Base-by-base conservation (phyloP, 2,888 invertebrate species). In the Leptinotarsa rubiginosa region DNA sequence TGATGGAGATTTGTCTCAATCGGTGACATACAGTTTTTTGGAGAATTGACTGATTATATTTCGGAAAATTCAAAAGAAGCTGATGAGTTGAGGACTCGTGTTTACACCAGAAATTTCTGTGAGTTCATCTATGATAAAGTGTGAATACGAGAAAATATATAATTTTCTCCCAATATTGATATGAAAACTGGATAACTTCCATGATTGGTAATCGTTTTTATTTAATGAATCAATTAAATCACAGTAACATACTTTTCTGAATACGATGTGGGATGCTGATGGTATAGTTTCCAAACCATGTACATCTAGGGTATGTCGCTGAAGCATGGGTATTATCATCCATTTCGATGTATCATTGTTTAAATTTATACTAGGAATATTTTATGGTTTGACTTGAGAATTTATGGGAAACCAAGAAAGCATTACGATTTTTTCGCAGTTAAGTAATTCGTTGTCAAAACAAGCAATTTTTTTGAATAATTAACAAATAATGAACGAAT, bases 401-500 rank as follows among this genome's bases (percentile, higher is more conserved):
- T 56, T 56, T 56, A 22, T 20, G 22, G 25, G 3, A 13, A 22
- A 22, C 20, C 20, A 56, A 56, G 13, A 56, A 56, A 22, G 20
- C 13, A 10, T 20, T 15, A 56, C 20, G 2, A 20, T 15, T 56
- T 56, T 56, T 22, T 20, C 15, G 18, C 22, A 56, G 20, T 22
- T 10, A 54, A 18, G 10, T 20, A 56, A 13, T 56, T 56, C 22
- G 12, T 56, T 20, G 56, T 56, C 15, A 22, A 22, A 18, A 65
- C 15, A 65, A 65, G 47, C 2, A n/a, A 20, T 65, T 47, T 65
- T 65, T 47, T 47, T 47, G 18, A 5, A 15, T 22, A 47, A 49
- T 49, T 65, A 49, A 4, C 65, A 65, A 65, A 68, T 67, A 67
- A 67, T 67, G 31, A 4, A 52, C 25, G 22, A 49, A 25, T 41